Base-by-base conservation (phyloP, 2,888 invertebrate species). In the Drosophila setosimentum region DNA sequence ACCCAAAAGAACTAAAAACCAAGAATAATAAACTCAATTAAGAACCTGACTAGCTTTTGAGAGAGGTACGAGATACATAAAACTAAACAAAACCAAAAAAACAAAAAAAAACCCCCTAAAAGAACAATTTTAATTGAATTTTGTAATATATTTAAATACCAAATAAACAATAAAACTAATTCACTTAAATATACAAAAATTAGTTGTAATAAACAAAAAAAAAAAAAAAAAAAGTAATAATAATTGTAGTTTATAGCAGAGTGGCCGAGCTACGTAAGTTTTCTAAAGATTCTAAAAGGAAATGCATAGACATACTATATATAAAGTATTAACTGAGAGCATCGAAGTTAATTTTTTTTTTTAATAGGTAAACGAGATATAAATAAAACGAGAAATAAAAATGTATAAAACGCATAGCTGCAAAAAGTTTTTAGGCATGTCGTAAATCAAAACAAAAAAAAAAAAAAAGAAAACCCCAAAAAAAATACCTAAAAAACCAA, bases 241-340 rank as follows among this genome's bases (percentile, higher is more conserved):
- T 58, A 45, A 45, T 45, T 45, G 74, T 83, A 88, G 84, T 73
- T 73, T 69, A 71, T 84, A 89, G 84, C 71, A 81, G 82, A 87
- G 89, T 84, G 89, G 83, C 83, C 87, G 87, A 84, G 83, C 83
- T 84, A 84, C 83, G 78, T 80, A 88, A 86, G 81, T 81, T 88
- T 83, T 88, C 87, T 85, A 88, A 83, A 83, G 78, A 83, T 83
- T 83, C 83, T 83, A 84, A 88, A 88, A 85, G 82, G 87, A 83
- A 82, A 85, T 70, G 83, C 83, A 80, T 73, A 83, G 78, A 75
- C 61, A 76, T 73, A 79, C 76, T 74, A 82, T 69, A 82, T 69
- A 75, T 72, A 75, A 73, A 87, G 87, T 87, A 89, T 87, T 89
- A 85, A 88, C 83, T 73, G 84, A 76, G 82, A 76, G 84, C 89